A percentile compares a stretch with the other conserved stretches of the same genome.
These are phyloP conservation scores for Epicauta chinensis DNA, from an alignment of 1,140 invertebrate species.

Conservation along the genomic window DNA sequence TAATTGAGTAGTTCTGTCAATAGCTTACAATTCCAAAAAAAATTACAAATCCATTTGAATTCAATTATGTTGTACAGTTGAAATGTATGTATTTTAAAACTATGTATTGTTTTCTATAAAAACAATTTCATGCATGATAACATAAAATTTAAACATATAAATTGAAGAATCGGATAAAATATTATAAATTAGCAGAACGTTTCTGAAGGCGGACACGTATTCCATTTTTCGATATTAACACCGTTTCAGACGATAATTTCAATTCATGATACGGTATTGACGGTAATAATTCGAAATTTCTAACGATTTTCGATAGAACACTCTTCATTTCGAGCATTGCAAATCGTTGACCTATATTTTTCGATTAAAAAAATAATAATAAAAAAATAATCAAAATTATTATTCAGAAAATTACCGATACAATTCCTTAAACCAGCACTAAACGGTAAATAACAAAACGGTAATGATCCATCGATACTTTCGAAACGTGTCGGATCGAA, in stretches of 20 bases:
- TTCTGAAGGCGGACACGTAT: slow-evolving; percentile 18
- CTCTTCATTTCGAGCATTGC: slow-evolving; percentile 70
- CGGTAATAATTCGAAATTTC: slow-evolving; percentile 51
- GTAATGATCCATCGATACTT: slow-evolving; percentile 46
- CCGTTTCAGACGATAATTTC: slow-evolving; percentile 33
- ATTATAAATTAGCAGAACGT: background rate
- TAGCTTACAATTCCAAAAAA: no score
- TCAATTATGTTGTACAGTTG: no score
- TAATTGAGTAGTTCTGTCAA: no score
- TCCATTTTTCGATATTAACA: slow-evolving; percentile 43
- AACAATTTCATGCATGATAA: no score
- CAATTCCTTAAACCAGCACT: slow-evolving; percentile 65
- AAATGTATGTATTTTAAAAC: no score
- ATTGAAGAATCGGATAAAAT: no score
- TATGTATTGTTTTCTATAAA: no score
- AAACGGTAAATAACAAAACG: slow-evolving; percentile 54
- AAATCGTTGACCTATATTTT: slow-evolving; percentile 71
- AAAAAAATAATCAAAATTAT: background rate
- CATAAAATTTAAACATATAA: no score
- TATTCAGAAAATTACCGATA: slow-evolving; percentile 46
- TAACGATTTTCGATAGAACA: slow-evolving; percentile 57
- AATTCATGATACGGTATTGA: slow-evolving; percentile 29
- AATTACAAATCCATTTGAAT: no score
- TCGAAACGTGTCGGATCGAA: slow-evolving; percentile 76
- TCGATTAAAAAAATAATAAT: slow-evolving; percentile 10